phyloP scores from a whole-genome alignment of 2,797 vertebrate species.

The Microhierax caerulescens region DNA sequence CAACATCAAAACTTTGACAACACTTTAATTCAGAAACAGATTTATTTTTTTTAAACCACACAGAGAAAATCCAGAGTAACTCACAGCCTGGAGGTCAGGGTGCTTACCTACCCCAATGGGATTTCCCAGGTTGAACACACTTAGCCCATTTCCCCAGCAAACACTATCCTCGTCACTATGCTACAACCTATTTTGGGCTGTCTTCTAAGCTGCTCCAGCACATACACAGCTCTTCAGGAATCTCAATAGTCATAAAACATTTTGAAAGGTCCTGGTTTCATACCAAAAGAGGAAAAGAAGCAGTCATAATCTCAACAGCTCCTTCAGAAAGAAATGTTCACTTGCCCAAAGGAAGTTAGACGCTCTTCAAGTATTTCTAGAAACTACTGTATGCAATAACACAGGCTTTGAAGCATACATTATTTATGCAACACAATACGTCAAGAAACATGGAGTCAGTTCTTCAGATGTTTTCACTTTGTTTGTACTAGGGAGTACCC shows the following conservation, averaged over 20 bases:
- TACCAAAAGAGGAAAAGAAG: neutral
- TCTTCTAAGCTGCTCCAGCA: neutral
- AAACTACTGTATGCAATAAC: neutral
- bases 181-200: rapidly evolving
- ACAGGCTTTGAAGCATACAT: rapidly evolving
- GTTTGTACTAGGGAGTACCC: neutral
- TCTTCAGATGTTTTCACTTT: neutral
- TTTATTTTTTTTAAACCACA: neutral
- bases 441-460: neutral
- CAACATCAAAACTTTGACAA: neutral
- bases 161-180: neutral
- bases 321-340: neutral
- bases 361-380: neutral
- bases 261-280: neutral
- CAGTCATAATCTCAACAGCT: neutral
- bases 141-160: neutral
- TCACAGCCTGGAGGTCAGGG: neutral
- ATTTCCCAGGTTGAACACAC: neutral
- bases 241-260: neutral
- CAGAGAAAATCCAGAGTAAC: neutral
- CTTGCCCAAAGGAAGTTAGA: neutral
- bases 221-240: neutral
- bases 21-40: neutral
- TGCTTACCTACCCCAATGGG: rapidly evolving
- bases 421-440: neutral